Evolutionary conservation across 1,140 invertebrate genomes (phyloP).

Genomic region (Diuraphis noxia): DNA sequence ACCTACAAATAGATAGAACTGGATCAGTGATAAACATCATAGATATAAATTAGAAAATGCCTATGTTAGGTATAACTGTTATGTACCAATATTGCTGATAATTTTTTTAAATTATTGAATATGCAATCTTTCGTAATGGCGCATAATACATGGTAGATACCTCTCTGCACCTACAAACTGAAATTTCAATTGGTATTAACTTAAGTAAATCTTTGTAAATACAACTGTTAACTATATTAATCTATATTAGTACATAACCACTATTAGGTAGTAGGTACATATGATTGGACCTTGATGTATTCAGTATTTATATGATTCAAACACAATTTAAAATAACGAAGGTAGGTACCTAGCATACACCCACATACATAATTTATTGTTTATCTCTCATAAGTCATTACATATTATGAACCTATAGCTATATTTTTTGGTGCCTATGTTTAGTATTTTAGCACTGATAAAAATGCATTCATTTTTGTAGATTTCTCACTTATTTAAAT

Average conservation of each 20-base stretch:
- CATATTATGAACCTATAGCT: background rate
- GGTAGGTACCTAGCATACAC: background rate
- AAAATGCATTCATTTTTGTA: background rate
- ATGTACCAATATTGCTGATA: background rate
- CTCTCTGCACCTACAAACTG: background rate
- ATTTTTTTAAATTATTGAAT: background rate
- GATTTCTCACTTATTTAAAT: background rate
- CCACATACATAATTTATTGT: background rate
- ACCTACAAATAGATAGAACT: background rate
- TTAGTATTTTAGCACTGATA: background rate
- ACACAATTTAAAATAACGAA: background rate
- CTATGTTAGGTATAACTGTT: background rate
- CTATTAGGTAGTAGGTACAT: background rate
- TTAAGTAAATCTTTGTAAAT: slow-evolving; percentile 7
- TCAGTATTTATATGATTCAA: background rate
- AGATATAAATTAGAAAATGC: background rate
- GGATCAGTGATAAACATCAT: background rate
- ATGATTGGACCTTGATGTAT: slow-evolving; percentile 3
- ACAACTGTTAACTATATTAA: slow-evolving; percentile 5
- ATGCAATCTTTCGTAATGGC: background rate
- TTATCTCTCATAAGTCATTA: background rate
- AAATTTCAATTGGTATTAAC: background rate
- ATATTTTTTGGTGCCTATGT: background rate
- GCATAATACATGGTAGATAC: background rate
- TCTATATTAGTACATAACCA: slow-evolving; percentile 31